Evolutionary conservation across 2,797 vertebrate species (phyloP).

Genomic region (Potorous gilbertii): DNA sequence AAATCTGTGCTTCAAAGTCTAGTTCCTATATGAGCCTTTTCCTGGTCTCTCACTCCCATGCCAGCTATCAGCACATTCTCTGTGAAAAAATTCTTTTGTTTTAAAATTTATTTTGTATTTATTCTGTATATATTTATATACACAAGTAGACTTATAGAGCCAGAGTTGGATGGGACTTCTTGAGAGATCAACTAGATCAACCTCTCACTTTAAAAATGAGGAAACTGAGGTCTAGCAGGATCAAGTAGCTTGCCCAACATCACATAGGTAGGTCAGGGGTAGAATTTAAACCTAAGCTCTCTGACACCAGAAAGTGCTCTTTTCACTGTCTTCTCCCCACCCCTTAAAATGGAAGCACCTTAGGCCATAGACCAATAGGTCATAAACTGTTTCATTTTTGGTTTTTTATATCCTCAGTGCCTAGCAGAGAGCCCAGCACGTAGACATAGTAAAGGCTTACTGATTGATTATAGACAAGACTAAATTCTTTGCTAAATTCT

Average conservation of each 20-base stretch:
- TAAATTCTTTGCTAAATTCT: no score
- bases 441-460: neutral
- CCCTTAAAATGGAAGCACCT: neutral
- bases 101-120: neutral
- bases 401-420: neutral
- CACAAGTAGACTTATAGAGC: neutral
- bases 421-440: neutral
- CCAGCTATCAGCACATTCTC: neutral
- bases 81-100: neutral
- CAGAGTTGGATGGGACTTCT: neutral
- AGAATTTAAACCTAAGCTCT: neutral
- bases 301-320: neutral
- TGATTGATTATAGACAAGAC: neutral
- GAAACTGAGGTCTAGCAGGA: neutral
- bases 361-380: neutral
- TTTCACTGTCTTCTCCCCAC: neutral
- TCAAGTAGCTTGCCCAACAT: neutral
- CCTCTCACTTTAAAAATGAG: neutral
- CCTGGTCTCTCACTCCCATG: neutral
- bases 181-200: neutral
- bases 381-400: neutral
- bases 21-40: neutral
- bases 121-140: neutral
- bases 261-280: neutral
- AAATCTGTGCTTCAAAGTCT: neutral